Base-by-base conservation (phyloP, 2,797 vertebrate species). In the Sebastes vulpes region DNA sequence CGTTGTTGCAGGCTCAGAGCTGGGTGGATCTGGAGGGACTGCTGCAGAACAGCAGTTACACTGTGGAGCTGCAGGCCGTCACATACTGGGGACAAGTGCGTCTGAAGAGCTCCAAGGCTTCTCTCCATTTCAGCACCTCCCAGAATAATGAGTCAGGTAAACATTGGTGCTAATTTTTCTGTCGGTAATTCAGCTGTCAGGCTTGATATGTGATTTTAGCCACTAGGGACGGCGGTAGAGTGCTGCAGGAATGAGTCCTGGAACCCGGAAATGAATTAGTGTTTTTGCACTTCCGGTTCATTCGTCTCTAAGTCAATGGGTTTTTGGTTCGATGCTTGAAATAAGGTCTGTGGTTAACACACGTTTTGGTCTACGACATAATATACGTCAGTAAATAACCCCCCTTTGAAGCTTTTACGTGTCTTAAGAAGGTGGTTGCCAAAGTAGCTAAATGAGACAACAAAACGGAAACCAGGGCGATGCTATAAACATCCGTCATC, bases 11-110 rank as follows among this genome's bases (percentile, higher is more conserved):
- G 98, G 95, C 95, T 52, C 96, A 97, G 77, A 97, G 87, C 90
- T 97, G 95, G 54, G 96, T 97, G 90, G 95, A 96, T 18, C 93
- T 99, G 93, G 98, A 98, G 35, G 94, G 94, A 5, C 97, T 99
- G 60, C 97, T 96, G 10, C 95, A 95, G 1, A 97, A 97, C 94
- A 95, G 90, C 88, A 97, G 95, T 63, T 98, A 98, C 93, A 96
- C 95, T 0, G 97, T 98, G 83, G 97, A 98, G 90, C 90, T 99
- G 53, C 98, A 99, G 92, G 97, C 97, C 12, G 86, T 99, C 78
- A 95, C 97, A 0, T 97, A 97, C 50, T 99, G 98, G 98, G 97
- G 97, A 58, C 98, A 98, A 94, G 96, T 95, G 38, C 97, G 98
- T 2, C 96, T 99, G 67, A 99, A 98, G 96, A 98, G 98, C 77